Evolutionary conservation across 2,797 vertebrate genomes (phyloP), one percentile per base, ranked within the genome.

Genomic region (Gymnodraco acuticeps): DNA sequence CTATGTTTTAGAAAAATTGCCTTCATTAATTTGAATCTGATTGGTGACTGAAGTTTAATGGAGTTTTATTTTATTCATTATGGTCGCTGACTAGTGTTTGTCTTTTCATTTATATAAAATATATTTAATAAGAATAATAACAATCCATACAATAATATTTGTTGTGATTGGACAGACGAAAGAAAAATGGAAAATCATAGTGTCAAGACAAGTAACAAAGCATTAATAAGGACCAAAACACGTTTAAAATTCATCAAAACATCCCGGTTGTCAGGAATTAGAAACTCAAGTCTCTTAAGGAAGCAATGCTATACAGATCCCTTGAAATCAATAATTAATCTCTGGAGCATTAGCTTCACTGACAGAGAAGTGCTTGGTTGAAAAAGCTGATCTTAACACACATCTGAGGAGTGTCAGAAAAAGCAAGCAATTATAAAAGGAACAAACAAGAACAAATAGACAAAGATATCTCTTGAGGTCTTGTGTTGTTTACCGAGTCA

Each of bases 401-500:
- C 55, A 64, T 67, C 12, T 41, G 48, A 88, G 70, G 10, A 46
- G 3, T 52, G 64, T 53, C n/a, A n/a, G 27, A 59, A 23, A 23
- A 10, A 43, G 33, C 55, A 19, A 41, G 51, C 76, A 59, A 64
- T 33, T 67, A 72, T 56, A 73, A 54, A 52, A 56, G 6, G 41
- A 63, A 75, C 59, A 78, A 80, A 81, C 51, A 55, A 75, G 51
- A 45, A 77, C 41, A 80, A 67, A 80, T 1, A 73, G 63, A 66
- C 60, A 80, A 73, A 81, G 48, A 80, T 82, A 77, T 84, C 72
- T 86, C 74, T 87, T 5, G 27, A 63, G 82, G 83, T 90, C 87
- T 86, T 73, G 68, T 87, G 87, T 72, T 92, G 89, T 92, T 93
- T 90, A 84, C 73, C 71, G 60, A 77, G 82, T 91, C 89, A 83